Evolutionary conservation across 2,113 vertebrate species (phyloP).

Genomic region (Fulica atra): DNA sequence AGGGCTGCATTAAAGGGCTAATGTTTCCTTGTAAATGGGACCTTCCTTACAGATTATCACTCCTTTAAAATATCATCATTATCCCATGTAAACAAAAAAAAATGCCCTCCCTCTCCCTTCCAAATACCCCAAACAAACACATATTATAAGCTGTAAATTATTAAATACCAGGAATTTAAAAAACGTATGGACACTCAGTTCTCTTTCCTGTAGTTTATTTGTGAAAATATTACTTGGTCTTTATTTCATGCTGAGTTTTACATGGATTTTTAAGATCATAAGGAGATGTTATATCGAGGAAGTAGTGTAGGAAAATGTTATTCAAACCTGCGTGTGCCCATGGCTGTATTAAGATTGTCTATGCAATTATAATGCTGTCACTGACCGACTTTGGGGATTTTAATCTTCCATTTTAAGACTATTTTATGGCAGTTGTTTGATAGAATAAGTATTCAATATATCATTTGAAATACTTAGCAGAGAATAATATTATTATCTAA

Average conservation of each 20-base stretch:
- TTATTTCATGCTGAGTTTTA: not conserved
- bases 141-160: not conserved
- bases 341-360: not conserved
- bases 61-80: not conserved
- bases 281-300: not conserved
- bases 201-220: not conserved
- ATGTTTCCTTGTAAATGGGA: not conserved
- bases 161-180: not conserved
- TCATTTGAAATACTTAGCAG: not conserved
- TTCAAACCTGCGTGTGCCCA: not conserved
- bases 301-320: not conserved
- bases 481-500: constrained; percentile 1
- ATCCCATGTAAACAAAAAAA: not conserved
- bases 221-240: not conserved
- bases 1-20: not conserved
- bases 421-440: not conserved
- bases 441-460: not conserved
- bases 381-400: not conserved
- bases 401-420: constrained; percentile 2
- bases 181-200: not conserved
- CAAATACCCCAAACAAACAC: not conserved
- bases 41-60: not conserved
- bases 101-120: not conserved
- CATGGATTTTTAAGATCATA: not conserved
- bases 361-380: not conserved